Evolutionary conservation across 2,797 vertebrate genomes (phyloP), one percentile per base, ranked within the genome.

Genomic region (Cossypha caffra): DNA sequence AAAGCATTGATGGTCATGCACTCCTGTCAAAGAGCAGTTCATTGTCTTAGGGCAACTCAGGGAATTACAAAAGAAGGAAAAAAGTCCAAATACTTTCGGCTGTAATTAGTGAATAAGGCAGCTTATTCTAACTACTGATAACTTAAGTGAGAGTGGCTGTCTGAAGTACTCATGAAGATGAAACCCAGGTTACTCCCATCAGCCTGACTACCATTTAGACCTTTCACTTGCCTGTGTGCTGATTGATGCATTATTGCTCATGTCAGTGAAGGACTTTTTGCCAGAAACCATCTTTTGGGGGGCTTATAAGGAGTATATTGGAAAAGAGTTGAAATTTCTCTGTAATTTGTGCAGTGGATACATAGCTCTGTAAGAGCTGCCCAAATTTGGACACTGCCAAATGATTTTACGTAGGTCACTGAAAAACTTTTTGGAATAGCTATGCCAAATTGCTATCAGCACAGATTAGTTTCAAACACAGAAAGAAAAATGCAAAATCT

Each of bases 401-500:
- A 54, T 63, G 7, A 59, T 86, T 97, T 90, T 72, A 16, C 76
- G 80, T 23, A 69, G 26, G 33, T 68, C 35, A 55, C 51, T 25
- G 55, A 78, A 77, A 78, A 95, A 24, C 13, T 62, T 54, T 58
- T 42, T 42, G 43, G 68, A 88, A 71, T 71, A 68, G 23, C 42
- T 67, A 10, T 61, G 9, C 24, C 13, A 23, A 77, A 26, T 85
- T 76, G 16, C 43, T 66, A 8, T 5, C 9, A 68, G 68, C 17
- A 42, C 11, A 83, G 45, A 72, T 74, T 37, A 72, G 12, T 80
- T 94, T 94, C 82, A 86, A 86, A 67, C 0, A 5, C 8, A 64
- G 35, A 43, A 75, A 85, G 24, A 92, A 85, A 86, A 74, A 71
- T 16, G 35, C 40, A 69, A 79, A 84, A 64, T 86, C 38, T 77